Base-by-base conservation (phyloP, 2,113 vertebrate genomes). In the Sinocyclocheilus anshuiensis region DNA sequence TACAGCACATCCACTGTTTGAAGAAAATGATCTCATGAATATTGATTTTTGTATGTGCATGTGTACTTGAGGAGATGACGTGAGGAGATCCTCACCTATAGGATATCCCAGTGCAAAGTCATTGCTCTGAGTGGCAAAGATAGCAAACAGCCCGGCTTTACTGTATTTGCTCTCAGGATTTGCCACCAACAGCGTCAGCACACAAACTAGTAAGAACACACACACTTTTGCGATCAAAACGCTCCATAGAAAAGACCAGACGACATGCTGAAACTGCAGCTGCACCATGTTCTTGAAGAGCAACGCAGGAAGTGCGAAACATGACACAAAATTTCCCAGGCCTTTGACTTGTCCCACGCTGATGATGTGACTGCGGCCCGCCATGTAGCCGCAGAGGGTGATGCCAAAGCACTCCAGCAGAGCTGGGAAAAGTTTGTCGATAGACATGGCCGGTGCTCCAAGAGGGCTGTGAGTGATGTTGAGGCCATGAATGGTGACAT, bases 261-360 rank as follows among this genome's bases (percentile, higher is more conserved):
- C 96, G 82, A 99, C 96, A 69, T 97, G 91, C 69, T 95, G 96
- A 84, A 99, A 98, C 91, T 97, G 96, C 90, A 99, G 90, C 89
- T 98, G 91, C 87, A 99, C 98, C 98, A 99, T 99, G 91, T 99
- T 99, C 93, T 97, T 98, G 90, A 99, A 99, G 81, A 99, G 94
- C 48, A 99, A 92, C 39, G 97, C 97, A 0, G 98, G 98, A 85
- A 99, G 97, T 84, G 98, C 98, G 92, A 99, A 99, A 88, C 96
- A 96, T 0, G 98, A 99, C 89, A 99, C 97, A 87, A 99, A 99
- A 92, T 96, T 97, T 86, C 98, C 97, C 84, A 99, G 93, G 89
- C 98, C 97, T 93, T 97, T 98, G 24, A 96, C 95, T 92, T 99
- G 97, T 85, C 93, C 96, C 61, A 95, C 94, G 16, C 97, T 96